Evolutionary conservation across 2,797 vertebrate genomes (phyloP).

Genomic region (Silurus aristotelis): DNA sequence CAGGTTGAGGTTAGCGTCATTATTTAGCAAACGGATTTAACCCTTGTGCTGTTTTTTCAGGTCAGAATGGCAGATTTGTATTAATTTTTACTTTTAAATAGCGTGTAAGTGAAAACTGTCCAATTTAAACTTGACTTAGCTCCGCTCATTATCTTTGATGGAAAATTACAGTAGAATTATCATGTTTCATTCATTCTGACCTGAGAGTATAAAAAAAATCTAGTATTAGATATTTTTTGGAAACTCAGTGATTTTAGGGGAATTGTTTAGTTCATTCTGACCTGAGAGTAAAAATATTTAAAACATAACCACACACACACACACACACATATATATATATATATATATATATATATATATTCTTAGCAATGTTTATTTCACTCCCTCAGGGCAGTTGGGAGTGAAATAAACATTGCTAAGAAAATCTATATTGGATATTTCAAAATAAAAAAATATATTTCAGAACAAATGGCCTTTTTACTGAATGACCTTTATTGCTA

Average conservation of each 20-base stretch:
- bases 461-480: background rate
- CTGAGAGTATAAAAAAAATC: background rate
- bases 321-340: background rate
- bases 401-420: background rate
- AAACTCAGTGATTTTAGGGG: background rate
- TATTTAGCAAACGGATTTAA: background rate
- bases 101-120: background rate
- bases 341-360: no score
- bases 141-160: background rate
- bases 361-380: no score
- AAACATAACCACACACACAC: no score
- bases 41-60: slow-evolving; percentile 21
- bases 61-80: background rate
- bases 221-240: background rate
- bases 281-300: background rate
- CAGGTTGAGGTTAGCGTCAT: slow-evolving; percentile 80
- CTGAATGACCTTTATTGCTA: background rate
- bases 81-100: background rate
- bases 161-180: background rate
- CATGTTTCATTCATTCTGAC: background rate
- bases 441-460: background rate
- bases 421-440: background rate
- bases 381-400: no score
- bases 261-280: slow-evolving; percentile 19
- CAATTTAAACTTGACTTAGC: background rate